Base-by-base conservation (phyloP, 2,797 vertebrate species). In the Enteromius trimaculatus region DNA sequence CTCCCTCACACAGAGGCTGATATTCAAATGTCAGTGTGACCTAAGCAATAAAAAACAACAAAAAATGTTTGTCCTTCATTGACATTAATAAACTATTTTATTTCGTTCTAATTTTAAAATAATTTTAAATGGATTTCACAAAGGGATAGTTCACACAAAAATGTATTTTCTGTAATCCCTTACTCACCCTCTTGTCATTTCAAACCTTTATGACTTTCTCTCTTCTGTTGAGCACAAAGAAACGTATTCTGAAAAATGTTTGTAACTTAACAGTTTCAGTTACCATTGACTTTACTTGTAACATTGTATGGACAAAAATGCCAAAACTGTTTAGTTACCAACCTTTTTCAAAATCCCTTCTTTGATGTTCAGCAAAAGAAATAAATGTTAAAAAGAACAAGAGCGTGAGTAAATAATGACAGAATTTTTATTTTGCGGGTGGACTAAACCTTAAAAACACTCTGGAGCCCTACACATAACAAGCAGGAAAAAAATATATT, bases 21-120 rank as follows among this genome's bases (percentile, higher is more conserved):
- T 95, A 98, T 87, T 97, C 95, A 37, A 97, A 94, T 1, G 88
- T 93, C 79, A 98, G 86, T 0, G 84, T 85, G 1, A 93, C 91
- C 97, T 98, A 80, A 53, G 55, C 29, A 82, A 68, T 17, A 81
- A 51, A 49, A 37, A 53, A 76, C 31, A 76, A 42, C 11, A 21
- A 39, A 39, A 39, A 39, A 39, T 9, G 39, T 19, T 55, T 14
- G 13, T 21, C 53, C 19, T 34, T 51, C 7, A 17, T 44, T 69
- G 16, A 39, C 21, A 62, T 11, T 16, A 0, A 29, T 13, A 62
- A 31, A 74, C 21, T 39, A 7, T 7, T 47, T 19, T 23, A 26
- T 58, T 23, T 64, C 0, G 1, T n/a, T 81, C 44, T 9, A 0
- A 16, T 66, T 13, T 31, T 21, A 62, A 5, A n/a, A 26, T 19